Evolutionary conservation across 2,797 vertebrate species (phyloP).

Genomic region (Sandelia bainsii): DNA sequence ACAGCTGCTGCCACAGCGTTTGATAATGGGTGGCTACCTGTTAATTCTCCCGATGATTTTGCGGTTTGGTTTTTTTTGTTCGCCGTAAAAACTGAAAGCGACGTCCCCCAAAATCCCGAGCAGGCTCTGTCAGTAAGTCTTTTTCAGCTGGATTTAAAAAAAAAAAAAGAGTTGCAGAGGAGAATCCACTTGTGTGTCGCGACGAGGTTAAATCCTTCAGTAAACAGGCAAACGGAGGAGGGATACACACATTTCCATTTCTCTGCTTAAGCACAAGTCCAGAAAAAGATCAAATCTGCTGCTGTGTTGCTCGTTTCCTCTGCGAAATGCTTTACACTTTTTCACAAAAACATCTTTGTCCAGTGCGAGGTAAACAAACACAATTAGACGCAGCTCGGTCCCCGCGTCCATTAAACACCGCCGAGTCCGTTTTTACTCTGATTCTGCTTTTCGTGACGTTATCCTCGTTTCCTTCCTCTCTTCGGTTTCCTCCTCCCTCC

Average conservation of each 20-base stretch:
- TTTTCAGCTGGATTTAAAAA: conserved; percentile 53
- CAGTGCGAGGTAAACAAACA: conserved; percentile 30
- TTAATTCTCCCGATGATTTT: conserved; percentile 75
- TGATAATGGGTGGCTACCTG: conserved; percentile 79
- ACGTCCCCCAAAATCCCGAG: conserved; percentile 45
- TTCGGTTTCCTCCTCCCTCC: conserved; percentile 63
- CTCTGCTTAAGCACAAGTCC: conserved; percentile 64
- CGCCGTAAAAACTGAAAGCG: conserved; percentile 18
- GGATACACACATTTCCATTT: conserved; percentile 74
- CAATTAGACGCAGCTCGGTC: conserved; percentile 24
- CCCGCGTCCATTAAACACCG: conserved; percentile 64
- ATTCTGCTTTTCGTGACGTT: conserved; percentile 76
- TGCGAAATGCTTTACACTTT: conserved; percentile 26
- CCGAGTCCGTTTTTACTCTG: conserved; percentile 69
- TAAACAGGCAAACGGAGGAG: conserved; percentile 66
- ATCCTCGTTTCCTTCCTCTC: conserved; percentile 78
- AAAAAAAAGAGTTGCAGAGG: conserved; percentile 35
- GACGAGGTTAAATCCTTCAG: conserved; percentile 67
- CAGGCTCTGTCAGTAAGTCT: conserved; percentile 43
- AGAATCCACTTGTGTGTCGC: conserved; percentile 68
- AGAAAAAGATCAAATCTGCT: conserved; percentile 62
- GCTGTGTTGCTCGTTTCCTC: conserved; percentile 56
- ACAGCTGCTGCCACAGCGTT: conserved; percentile 56
- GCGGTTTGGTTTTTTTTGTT: conserved; percentile 39
- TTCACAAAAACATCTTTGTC: conserved; percentile 64